Evolutionary conservation across 2,888 invertebrate genomes (phyloP), one percentile per base, ranked within the genome.

Genomic region (Cartodere bifasciata): DNA sequence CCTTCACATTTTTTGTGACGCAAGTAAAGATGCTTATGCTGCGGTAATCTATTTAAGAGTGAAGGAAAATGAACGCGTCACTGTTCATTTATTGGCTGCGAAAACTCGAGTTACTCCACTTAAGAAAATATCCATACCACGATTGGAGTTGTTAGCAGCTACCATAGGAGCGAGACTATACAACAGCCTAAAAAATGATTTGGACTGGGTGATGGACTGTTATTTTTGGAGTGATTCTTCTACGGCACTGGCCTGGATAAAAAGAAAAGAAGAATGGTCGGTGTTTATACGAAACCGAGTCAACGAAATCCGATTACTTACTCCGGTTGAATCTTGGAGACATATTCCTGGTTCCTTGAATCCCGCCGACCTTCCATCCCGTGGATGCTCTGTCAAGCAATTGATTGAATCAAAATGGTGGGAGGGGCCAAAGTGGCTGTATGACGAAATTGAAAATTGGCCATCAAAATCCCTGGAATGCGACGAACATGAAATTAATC

Each of bases 361-460:
- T 32, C 49, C 49, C 4, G 52, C 50, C 4, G 50, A 52, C 34
- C 32, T 49, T 7, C 48, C 49, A 3, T 52, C 49, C 2, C 25
- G 50, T 24, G 52, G 50, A 3, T 52, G 51, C 34, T 31, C 34
- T 6, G 37, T 43, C 2, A 28, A 37, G 23, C 31, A 46, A 13
- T 36, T 54, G 3, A 6, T 43, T 5, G 32, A 48, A 13, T 42
- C 46, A 4, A 30, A 32, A 43, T 54, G 52, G 52, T 53, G 48
- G 53, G 41, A 45, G 38, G 49, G 50, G 4, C 51, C 49, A 10
- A 12, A 27, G 4, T 53, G 50, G 51, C 34, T 53, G 4, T 12
- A 28, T 23, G 20, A 28, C 24, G n/a, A n/a, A n/a, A n/a, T n/a
- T n/a, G n/a, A n/a, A n/a, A n/a, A n/a, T n/a, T n/a, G n/a, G n/a